Conservation (phyloP, 2,113 vertebrate genomes). For the Microtus pennsylvanicus region DNA sequence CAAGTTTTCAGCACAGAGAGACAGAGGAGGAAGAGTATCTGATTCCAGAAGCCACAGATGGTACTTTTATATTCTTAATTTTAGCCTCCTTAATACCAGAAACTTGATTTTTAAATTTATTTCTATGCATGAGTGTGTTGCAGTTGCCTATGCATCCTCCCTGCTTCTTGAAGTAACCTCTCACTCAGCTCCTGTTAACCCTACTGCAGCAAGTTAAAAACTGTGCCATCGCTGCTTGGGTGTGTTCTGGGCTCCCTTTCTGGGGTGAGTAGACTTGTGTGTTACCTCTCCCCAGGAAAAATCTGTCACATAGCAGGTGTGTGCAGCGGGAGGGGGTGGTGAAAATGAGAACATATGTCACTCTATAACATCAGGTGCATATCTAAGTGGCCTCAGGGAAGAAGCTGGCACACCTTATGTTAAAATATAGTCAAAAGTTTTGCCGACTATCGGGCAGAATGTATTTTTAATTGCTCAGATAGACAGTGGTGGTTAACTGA, state of each 20-base stretch:
- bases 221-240: neutral
- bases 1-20: neutral
- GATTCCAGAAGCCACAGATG: neutral
- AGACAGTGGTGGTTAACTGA: neutral
- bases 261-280: neutral
- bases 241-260: neutral
- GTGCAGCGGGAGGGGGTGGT: neutral
- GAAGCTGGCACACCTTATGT: neutral
- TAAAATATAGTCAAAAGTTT: neutral
- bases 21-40: neutral
- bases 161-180: neutral
- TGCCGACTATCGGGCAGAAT: neutral
- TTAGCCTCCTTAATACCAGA: neutral
- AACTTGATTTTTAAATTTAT: neutral
- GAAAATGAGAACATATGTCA: too few relatives aligned
- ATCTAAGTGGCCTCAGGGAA: neutral
- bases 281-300: neutral
- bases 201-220: neutral
- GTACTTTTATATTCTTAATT: neutral
- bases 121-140: neutral
- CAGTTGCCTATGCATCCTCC: neutral
- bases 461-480: conserved; percentile 30
- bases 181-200: neutral
- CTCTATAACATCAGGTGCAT: fast-evolving
- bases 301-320: neutral